phyloP scores from a whole-genome alignment of 92 coral and sea anemone genomes.

The Palythoa caribaeorum region DNA sequence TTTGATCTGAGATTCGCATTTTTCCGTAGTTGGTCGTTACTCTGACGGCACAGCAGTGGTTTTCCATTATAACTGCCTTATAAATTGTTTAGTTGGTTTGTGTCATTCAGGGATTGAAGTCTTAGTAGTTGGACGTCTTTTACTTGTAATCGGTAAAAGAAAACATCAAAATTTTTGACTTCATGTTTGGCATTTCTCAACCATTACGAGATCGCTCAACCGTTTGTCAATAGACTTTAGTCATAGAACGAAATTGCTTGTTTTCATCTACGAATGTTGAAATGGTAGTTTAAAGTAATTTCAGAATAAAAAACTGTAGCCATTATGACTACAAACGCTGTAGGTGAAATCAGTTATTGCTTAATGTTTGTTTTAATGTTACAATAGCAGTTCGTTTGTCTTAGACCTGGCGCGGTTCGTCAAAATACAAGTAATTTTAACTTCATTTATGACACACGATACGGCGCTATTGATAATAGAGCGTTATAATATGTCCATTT shows the following conservation, averaged over 20 bases:
- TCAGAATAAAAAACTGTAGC: background rate
- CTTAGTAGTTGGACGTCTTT: background rate
- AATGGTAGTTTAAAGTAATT: background rate
- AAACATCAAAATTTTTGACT: background rate
- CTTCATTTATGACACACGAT: background rate
- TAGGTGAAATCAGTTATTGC: background rate
- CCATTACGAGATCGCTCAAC: conserved; percentile 28
- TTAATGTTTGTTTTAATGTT: background rate
- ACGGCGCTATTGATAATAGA: background rate
- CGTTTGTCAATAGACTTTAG: background rate
- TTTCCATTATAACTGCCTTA: background rate
- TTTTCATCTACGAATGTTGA: background rate
- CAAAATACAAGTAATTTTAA: background rate
- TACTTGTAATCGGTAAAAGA: background rate
- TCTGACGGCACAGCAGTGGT: conserved; percentile 6
- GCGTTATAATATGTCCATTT: background rate
- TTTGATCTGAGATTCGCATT: background rate
- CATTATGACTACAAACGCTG: background rate
- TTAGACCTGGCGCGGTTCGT: background rate
- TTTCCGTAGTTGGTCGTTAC: background rate
- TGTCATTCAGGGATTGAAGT: background rate
- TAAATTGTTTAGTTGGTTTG: background rate
- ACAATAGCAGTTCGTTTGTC: background rate
- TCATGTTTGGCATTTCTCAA: conserved; percentile 25
- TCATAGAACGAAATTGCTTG: background rate